These are phyloP conservation scores for Mormoops blainvillei DNA, from an alignment of 2,113 vertebrate genomes.

Conservation along the genomic window DNA sequence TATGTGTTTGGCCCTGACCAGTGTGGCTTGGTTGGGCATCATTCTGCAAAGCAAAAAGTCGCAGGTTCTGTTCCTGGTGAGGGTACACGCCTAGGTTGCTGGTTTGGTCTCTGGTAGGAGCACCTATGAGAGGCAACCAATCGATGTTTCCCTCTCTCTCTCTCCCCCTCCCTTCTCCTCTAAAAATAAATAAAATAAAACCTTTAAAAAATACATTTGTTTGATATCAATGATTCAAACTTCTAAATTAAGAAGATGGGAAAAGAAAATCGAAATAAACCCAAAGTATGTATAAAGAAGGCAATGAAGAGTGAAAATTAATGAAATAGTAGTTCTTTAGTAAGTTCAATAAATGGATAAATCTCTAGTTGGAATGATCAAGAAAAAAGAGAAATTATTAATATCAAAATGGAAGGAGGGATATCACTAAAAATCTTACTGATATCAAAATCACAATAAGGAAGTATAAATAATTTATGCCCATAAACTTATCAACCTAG, in stretches of 20 bases:
- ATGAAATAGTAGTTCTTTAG: neutral
- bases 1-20: too few relatives aligned
- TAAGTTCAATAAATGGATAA: neutral
- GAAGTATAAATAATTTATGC: neutral
- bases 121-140: too few relatives aligned
- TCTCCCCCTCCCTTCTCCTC: too few relatives aligned
- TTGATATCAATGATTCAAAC: neutral
- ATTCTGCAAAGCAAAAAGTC: too few relatives aligned
- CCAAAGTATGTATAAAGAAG: neutral
- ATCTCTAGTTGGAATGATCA: neutral
- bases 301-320: neutral
- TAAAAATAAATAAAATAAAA: too few relatives aligned
- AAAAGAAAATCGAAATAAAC: neutral
- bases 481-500: neutral
- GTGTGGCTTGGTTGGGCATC: too few relatives aligned
- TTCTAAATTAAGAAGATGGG: neutral
- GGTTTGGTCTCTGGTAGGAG: too few relatives aligned
- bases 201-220: neutral
- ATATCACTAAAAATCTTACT: neutral
- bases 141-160: too few relatives aligned
- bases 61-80: too few relatives aligned
- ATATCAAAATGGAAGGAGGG: neutral
- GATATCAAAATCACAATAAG: neutral
- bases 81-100: too few relatives aligned
- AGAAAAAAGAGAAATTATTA: neutral